These are phyloP conservation scores for Enteromius anoplus DNA, from an alignment of 2,797 vertebrate species.

Conservation along the genomic window DNA sequence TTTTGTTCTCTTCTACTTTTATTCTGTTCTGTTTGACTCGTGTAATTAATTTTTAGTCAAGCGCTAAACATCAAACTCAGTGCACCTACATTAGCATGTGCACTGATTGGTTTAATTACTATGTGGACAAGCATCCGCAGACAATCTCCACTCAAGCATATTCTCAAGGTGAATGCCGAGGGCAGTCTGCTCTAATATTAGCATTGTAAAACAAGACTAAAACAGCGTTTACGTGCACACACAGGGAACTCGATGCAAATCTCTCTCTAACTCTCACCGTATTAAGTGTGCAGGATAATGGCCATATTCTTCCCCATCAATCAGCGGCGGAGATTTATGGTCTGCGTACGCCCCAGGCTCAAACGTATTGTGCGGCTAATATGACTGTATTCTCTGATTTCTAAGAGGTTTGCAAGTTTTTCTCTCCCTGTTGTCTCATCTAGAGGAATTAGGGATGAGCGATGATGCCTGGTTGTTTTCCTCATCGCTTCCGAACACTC, in stretches of 20 bases:
- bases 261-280: slow-evolving; percentile 15
- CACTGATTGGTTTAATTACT: slow-evolving; percentile 38
- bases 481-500: neutral
- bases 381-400: slow-evolving; percentile 33
- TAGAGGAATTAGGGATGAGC: slow-evolving; percentile 48
- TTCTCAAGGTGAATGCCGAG: slow-evolving; percentile 44
- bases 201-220: slow-evolving; percentile 39
- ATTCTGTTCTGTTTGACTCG: neutral
- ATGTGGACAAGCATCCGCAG: slow-evolving; percentile 21
- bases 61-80: neutral
- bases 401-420: slow-evolving; percentile 48
- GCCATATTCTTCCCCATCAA: slow-evolving; percentile 54
- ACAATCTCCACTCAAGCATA: slow-evolving; percentile 30
- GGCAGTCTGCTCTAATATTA: slow-evolving; percentile 38
- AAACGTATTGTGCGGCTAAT: slow-evolving; percentile 48
- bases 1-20: neutral
- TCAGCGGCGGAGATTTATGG: slow-evolving; percentile 50
- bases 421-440: slow-evolving; percentile 49
- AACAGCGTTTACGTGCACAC: neutral
- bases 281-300: slow-evolving; percentile 53
- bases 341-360: slow-evolving; percentile 30
- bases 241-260: slow-evolving; percentile 25
- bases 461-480: slow-evolving; percentile 31
- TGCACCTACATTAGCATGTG: neutral
- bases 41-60: slow-evolving; percentile 21